A percentile compares a stretch with the other conserved stretches of the same genome.
Evolutionary conservation across 2,888 invertebrate species (phyloP).

Genomic region (Coelogynopora nodosa): DNA sequence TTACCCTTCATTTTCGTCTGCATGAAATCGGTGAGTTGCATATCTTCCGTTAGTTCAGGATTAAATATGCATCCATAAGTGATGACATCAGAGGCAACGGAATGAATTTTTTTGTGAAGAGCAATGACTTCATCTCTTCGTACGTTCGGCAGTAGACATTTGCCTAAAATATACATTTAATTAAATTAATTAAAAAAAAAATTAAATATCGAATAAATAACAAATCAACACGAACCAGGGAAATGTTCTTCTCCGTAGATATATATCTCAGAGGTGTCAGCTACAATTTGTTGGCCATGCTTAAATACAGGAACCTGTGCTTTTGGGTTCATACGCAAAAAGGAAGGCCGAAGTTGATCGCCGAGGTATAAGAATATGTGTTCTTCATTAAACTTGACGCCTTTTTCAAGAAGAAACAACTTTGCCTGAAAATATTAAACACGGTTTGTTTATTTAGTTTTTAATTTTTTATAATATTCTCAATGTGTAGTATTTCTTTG

Average conservation of each 20-base stretch:
- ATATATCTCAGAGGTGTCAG: not conserved
- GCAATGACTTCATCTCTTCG: not conserved
- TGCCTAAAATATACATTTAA: no score
- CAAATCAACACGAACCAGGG: not conserved
- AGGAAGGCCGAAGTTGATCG: slow-evolving; percentile 1
- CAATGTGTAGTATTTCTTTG: no score
- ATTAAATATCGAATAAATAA: no score
- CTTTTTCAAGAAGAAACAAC: not conserved
- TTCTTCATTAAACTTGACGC: not conserved
- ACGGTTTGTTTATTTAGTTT: no score
- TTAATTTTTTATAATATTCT: no score
- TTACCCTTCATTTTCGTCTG: not conserved
- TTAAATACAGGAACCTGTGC: not conserved
- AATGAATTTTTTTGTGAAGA: not conserved
- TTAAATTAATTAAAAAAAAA: no score
- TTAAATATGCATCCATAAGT: not conserved
- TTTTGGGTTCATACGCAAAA: not conserved
- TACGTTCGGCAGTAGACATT: not conserved
- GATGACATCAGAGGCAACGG: not conserved
- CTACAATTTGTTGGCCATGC: not conserved
- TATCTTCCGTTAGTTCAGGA: not conserved
- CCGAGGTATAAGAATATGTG: not conserved
- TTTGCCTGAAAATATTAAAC: not conserved
- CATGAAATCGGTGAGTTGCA: not conserved
- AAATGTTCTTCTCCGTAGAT: not conserved